A percentile compares a stretch with the other conserved stretches of the same genome.
Conservation (phyloP, 2,888 invertebrate genomes). For the Pterostichus madidus region DNA sequence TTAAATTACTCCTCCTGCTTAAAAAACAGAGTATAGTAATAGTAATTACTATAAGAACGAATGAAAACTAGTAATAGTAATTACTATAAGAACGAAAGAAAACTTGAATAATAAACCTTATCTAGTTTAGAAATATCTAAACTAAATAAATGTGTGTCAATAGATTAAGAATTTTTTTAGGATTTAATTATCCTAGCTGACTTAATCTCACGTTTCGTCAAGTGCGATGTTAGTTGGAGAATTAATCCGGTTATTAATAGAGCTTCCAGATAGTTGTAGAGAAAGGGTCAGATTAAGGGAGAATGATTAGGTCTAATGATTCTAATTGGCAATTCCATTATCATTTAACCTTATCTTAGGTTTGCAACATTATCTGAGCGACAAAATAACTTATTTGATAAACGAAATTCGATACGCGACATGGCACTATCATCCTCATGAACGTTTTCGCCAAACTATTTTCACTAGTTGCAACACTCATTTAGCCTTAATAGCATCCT, state of each 20-base stretch:
- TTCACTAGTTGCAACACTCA: conserved; percentile 38
- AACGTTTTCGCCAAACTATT: conserved; percentile 19
- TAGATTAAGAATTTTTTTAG: conserved; percentile 8
- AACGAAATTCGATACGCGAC: conserved; percentile 33
- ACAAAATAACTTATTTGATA: conserved; percentile 53
- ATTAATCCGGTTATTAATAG: conserved; percentile 40
- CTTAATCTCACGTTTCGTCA: conserved; percentile 48
- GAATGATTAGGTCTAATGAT: conserved; percentile 51
- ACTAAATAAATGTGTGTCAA: conserved; percentile 14
- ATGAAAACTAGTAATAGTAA: too few relatives aligned
- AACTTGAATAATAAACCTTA: not conserved
- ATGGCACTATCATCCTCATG: not conserved
- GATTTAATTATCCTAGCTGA: conserved; percentile 32
- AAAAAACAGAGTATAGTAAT: too few relatives aligned
- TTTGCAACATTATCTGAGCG: conserved; percentile 35
- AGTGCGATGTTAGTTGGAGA: not conserved
- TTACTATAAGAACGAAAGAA: too few relatives aligned
- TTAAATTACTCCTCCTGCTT: too few relatives aligned
- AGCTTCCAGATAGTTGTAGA: conserved; percentile 18
- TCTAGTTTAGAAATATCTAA: not conserved
- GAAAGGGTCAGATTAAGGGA: conserved; percentile 43
- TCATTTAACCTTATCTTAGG: conserved; percentile 54
- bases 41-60: too few relatives aligned
- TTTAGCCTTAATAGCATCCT: conserved; percentile 36
- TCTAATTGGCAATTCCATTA: conserved; percentile 57